phyloP scores from a whole-genome alignment of 2,888 invertebrate species.

The Caradrina clavipalpis region DNA sequence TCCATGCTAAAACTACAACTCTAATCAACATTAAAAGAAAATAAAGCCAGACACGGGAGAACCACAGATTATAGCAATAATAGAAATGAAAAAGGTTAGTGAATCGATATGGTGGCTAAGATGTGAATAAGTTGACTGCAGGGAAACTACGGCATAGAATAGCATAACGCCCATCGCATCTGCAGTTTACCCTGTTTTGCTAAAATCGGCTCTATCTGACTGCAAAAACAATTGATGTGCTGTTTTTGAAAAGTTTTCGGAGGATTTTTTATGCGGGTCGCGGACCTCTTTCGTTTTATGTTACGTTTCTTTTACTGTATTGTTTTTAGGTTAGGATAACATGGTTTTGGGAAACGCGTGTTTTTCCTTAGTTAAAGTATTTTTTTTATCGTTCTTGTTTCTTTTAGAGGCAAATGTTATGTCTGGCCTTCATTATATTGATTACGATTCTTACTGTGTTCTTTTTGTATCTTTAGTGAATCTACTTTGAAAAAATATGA shows the following conservation, averaged over 20 bases:
- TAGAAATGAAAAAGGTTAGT: conserved; percentile 74
- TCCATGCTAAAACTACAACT: conserved; percentile 34
- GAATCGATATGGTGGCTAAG: conserved; percentile 87
- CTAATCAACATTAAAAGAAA: conserved; percentile 21
- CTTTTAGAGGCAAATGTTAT: conserved; percentile 4
- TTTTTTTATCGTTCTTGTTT: conserved; percentile 32
- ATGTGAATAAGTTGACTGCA: conserved; percentile 86
- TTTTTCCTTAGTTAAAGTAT: conserved; percentile 19
- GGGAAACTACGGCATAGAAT: conserved; percentile 87
- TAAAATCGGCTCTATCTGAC: conserved; percentile 67
- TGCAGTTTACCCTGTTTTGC: conserved; percentile 79
- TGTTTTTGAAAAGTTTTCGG: conserved; percentile 45
- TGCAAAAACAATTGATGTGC: conserved; percentile 61
- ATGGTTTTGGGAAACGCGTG: conserved; percentile 47
- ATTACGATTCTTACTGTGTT: conserved; percentile 7
- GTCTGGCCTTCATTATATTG: conserved; percentile 21
- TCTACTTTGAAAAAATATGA: background rate
- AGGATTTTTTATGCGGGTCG: conserved; percentile 29
- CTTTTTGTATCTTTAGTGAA: conserved; percentile 4
- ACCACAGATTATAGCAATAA: conserved; percentile 65
- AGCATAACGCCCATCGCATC: conserved; percentile 86
- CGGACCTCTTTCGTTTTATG: conserved; percentile 28
- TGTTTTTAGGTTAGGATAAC: conserved; percentile 53
- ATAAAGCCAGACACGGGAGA: conserved; percentile 25
- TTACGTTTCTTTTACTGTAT: conserved; percentile 39